A percentile compares a stretch with the other conserved stretches of the same genome.
Evolutionary conservation across 2,888 invertebrate species (phyloP).

Genomic region (Drosophila mulleri): DNA sequence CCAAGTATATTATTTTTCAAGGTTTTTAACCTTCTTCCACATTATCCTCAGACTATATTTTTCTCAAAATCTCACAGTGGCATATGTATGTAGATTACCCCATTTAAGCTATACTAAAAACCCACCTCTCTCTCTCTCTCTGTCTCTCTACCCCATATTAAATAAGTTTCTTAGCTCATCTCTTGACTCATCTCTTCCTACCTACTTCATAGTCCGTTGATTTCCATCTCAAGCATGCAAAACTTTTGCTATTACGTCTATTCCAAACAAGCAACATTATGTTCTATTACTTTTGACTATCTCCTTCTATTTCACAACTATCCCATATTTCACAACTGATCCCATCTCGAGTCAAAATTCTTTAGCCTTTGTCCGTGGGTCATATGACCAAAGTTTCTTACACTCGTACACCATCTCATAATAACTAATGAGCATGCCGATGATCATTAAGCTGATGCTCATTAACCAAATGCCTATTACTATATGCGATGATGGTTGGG

Average conservation of each 20-base stretch:
- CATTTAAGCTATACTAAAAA: neutral
- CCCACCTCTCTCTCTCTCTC: neutral
- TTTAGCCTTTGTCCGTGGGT: conserved; percentile 28
- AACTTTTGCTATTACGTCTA: conserved; percentile 1
- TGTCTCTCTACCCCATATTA: neutral
- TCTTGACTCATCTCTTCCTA: neutral
- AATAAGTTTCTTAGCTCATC: neutral
- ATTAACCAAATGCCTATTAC: neutral
- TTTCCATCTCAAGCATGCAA: conserved; percentile 2
- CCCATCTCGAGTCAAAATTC: conserved; percentile 11
- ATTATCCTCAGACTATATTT: neutral
- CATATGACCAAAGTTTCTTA: conserved; percentile 17
- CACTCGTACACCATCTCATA: conserved; percentile 19
- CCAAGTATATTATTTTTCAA: neutral
- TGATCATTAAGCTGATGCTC: conserved; percentile 18
- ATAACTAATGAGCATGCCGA: neutral
- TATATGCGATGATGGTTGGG: neutral
- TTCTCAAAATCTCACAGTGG: neutral
- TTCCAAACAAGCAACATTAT: neutral
- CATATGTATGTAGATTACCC: neutral
- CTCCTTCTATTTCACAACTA: neutral
- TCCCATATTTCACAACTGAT: conserved; percentile 8
- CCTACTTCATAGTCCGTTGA: conserved; percentile 5
- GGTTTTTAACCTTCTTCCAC: neutral
- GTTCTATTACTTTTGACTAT: conserved; percentile 1